A percentile compares a stretch with the other conserved stretches of the same genome.
phyloP scores from a whole-genome alignment of 1,140 invertebrate genomes.

The Cryptotermes secundus region DNA sequence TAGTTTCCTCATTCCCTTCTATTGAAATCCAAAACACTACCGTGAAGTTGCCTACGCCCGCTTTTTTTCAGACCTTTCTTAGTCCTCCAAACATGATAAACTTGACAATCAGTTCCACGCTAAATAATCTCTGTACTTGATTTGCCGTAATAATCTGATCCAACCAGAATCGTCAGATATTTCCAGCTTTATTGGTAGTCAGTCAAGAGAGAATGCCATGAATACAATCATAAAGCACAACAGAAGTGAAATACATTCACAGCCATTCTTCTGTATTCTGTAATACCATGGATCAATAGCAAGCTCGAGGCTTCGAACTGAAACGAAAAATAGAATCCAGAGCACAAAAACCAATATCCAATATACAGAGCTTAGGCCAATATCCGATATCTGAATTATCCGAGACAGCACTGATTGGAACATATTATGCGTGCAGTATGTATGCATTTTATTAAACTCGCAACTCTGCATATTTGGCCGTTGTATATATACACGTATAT shows the following conservation, averaged over 20 bases:
- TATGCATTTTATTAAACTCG: background rate
- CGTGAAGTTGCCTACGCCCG: too few relatives aligned
- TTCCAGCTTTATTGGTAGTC: too few relatives aligned
- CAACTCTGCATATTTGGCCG: background rate
- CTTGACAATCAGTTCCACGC: too few relatives aligned
- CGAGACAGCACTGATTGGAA: background rate
- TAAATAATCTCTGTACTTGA: too few relatives aligned
- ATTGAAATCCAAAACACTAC: too few relatives aligned
- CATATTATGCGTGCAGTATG: background rate
- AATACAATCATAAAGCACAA: background rate
- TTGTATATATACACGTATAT: too few relatives aligned
- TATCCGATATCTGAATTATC: constrained; percentile 13
- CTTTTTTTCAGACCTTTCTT: too few relatives aligned
- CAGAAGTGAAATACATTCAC: background rate
- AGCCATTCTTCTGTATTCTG: background rate
- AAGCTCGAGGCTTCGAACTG: background rate
- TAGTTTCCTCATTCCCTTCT: background rate
- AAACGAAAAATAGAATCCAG: constrained; percentile 7
- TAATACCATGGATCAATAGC: background rate
- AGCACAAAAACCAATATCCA: background rate
- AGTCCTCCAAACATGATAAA: too few relatives aligned
- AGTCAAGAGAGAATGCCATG: too few relatives aligned
- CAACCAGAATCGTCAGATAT: too few relatives aligned
- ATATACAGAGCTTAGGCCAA: constrained; percentile 3
- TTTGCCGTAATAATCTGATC: too few relatives aligned